Conservation (phyloP, 1,140 invertebrate species). For the Halictus rubicundus region DNA sequence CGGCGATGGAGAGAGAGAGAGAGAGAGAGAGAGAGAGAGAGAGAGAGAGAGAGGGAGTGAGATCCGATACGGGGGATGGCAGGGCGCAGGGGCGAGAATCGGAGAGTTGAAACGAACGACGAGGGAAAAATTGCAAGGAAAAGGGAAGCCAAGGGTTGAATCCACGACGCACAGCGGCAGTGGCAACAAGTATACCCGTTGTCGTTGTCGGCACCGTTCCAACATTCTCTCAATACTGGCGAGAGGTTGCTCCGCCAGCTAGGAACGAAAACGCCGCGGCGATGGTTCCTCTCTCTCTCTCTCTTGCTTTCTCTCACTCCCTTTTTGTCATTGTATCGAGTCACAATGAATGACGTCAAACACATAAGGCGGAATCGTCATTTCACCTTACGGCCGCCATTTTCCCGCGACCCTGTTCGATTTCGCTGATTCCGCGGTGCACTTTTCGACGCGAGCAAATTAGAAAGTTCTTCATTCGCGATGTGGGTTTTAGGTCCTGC, state of each 20-base stretch:
- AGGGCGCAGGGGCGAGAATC: conserved; percentile 35
- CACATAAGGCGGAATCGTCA: background rate
- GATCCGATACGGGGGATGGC: conserved; percentile 40
- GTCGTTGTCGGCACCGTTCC: conserved; percentile 58
- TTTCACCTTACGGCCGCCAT: background rate
- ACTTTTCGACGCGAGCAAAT: too few species aligned
- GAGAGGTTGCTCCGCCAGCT: conserved; percentile 12
- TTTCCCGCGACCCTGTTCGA: too few species aligned
- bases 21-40: conserved; percentile 20
- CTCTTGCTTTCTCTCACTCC: too few species aligned
- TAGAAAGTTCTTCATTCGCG: too few species aligned
- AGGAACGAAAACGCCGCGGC: too few species aligned
- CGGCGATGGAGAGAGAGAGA: conserved; percentile 12
- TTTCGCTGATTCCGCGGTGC: too few species aligned
- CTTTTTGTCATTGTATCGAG: conserved; percentile 12
- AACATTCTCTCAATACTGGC: conserved; percentile 59
- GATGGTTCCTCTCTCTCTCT: too few species aligned
- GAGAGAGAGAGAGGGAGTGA: conserved; percentile 21
- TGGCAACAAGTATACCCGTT: conserved; percentile 71
- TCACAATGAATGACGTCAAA: conserved; percentile 28
- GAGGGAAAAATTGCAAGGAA: conserved; percentile 40
- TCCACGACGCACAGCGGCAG: conserved; percentile 28
- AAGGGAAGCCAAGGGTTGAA: conserved; percentile 15
- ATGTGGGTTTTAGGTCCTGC: too few species aligned
- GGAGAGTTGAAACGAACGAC: conserved; percentile 40